These are phyloP conservation scores for Sitta carolinensis DNA, from an alignment of 2,797 vertebrate species.

Conservation along the genomic window DNA sequence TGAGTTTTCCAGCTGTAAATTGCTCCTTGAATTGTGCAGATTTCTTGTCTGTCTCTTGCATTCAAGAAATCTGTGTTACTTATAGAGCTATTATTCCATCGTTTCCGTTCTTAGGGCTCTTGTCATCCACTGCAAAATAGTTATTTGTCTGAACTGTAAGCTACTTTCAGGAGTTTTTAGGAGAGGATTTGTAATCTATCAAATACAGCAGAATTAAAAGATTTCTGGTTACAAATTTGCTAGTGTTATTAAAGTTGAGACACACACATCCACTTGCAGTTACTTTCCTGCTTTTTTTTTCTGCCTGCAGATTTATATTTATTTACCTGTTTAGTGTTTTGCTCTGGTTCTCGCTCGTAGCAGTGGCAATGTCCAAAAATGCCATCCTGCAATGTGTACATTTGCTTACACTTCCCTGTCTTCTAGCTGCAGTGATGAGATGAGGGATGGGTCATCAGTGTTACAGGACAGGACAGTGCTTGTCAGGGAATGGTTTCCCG, in stretches of 20 bases:
- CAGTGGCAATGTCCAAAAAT: neutral
- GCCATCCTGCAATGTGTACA: neutral
- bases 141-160: constrained; percentile 59
- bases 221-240: constrained; percentile 35
- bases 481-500: neutral
- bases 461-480: neutral
- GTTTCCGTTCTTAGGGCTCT: constrained; percentile 4
- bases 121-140: constrained; percentile 23
- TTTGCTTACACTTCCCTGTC: neutral
- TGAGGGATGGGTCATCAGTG: neutral
- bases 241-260: neutral
- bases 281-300: neutral
- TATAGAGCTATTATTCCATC: constrained; percentile 48
- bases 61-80: constrained; percentile 12
- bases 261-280: neutral
- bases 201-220: constrained; percentile 56
- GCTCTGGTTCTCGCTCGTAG: neutral
- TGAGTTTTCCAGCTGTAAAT: constrained; percentile 8
- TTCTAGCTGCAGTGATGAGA: neutral
- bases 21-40: neutral
- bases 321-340: neutral
- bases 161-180: constrained; percentile 58
- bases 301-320: neutral
- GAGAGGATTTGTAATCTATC: constrained; percentile 63
- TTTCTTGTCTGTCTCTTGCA: neutral